phyloP scores from a whole-genome alignment of 2,888 invertebrate species.

The Aphodius granarius region DNA sequence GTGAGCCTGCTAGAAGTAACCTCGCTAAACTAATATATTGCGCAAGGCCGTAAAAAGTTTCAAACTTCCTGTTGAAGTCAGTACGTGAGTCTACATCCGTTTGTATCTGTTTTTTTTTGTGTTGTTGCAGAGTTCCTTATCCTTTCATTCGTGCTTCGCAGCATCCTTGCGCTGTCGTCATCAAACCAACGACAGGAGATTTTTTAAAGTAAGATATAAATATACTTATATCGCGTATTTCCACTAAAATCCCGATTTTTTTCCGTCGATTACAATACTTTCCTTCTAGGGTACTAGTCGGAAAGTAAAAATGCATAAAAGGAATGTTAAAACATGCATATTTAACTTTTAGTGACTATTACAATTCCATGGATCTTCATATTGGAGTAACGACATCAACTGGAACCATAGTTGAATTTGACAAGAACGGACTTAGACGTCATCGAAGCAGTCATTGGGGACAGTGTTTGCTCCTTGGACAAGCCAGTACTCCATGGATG shows the following conservation, averaged over 20 bases:
- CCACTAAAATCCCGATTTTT: too few species aligned
- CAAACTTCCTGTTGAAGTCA: neutral
- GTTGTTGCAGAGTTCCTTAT: constrained; percentile 78
- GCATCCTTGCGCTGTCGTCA: constrained; percentile 78
- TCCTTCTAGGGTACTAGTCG: too few species aligned
- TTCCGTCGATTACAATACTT: too few species aligned
- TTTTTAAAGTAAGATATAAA: constrained; percentile 76
- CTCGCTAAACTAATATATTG: neutral
- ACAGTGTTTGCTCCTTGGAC: constrained; percentile 70
- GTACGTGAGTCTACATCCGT: neutral
- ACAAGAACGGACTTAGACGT: constrained; percentile 72
- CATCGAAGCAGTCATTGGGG: constrained; percentile 62
- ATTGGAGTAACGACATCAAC: constrained; percentile 86
- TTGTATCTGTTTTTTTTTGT: neutral
- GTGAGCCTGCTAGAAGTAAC: neutral
- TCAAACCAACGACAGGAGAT: constrained; percentile 86
- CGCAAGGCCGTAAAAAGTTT: neutral
- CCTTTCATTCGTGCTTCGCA: constrained; percentile 83
- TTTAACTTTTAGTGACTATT: constrained; percentile 70
- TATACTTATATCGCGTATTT: neutral
- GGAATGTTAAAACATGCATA: neutral
- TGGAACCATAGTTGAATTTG: constrained; percentile 82
- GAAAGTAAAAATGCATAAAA: neutral
- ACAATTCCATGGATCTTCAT: constrained; percentile 82
- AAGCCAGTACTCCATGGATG: constrained; percentile 65